These are phyloP conservation scores for Morone saxatilis DNA, from an alignment of 2,113 vertebrate species.

Conservation along the genomic window DNA sequence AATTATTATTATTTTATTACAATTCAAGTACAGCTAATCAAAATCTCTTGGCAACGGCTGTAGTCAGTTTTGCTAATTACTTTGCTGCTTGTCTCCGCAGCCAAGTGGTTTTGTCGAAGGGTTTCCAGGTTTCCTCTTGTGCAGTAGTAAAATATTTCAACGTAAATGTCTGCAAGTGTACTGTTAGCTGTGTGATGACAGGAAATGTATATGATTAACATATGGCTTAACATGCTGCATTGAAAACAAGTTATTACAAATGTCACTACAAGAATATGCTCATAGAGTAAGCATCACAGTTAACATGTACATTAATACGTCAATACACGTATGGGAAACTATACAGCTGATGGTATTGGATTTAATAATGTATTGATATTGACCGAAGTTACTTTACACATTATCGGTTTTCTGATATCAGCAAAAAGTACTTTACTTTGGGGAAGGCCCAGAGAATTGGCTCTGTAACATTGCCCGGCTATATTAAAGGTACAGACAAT, in stretches of 20 bases:
- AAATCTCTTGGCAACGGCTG: constrained; percentile 20
- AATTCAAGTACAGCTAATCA: constrained; percentile 45
- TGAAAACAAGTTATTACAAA: not conserved
- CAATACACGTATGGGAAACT: not conserved
- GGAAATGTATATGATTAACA: not conserved
- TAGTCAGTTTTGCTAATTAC: constrained; percentile 33
- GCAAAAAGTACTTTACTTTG: not conserved
- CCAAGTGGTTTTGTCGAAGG: constrained; percentile 19
- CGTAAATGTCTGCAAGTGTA: not conserved
- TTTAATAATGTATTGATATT: not conserved
- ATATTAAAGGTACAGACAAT: too few species aligned
- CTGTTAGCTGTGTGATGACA: not conserved
- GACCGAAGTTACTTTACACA: not conserved
- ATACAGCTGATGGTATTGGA: not conserved
- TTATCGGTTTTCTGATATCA: not conserved
- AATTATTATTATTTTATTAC: constrained; percentile 47
- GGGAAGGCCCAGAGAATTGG: not conserved
- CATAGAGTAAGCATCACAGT: too few species aligned
- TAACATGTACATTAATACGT: too few species aligned
- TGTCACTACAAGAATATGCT: too few species aligned
- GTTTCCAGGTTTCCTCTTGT: not conserved
- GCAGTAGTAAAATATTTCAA: not conserved
- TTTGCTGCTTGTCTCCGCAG: constrained; percentile 30
- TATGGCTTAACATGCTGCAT: not conserved
- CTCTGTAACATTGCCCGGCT: too few species aligned